Percentiles rank a stretch among this genome's conserved stretches.
Conservation (phyloP, 2,888 invertebrate genomes). For the Euplexia lucipara region DNA sequence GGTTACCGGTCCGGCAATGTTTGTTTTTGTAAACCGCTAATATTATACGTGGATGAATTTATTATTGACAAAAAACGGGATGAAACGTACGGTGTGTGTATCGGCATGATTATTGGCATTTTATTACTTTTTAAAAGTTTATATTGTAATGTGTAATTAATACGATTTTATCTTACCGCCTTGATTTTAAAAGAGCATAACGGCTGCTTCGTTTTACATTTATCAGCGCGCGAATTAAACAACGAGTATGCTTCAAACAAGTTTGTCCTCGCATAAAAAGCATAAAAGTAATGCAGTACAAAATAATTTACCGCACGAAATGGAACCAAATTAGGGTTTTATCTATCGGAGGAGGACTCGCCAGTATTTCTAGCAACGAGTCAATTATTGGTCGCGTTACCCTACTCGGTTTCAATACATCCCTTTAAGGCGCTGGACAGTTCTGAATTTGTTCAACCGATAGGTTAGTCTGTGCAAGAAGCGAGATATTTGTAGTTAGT, state of each 20-base stretch:
- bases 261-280: constrained; percentile 22
- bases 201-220: constrained; percentile 19
- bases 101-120: constrained; percentile 57
- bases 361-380: constrained; percentile 74
- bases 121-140: constrained; percentile 53
- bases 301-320: constrained; percentile 49
- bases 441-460: constrained; percentile 69
- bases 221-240: constrained; percentile 10
- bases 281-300: constrained; percentile 37
- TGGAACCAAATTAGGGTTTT: constrained; percentile 53
- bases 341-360: constrained; percentile 49
- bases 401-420: constrained; percentile 70
- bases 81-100: constrained; percentile 32
- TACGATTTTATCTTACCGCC: constrained; percentile 43
- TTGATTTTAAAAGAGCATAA: constrained; percentile 17
- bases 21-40: constrained; percentile 72
- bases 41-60: constrained; percentile 61
- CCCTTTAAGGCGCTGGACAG: constrained; percentile 65
- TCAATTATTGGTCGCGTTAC: constrained; percentile 77
- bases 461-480: constrained; percentile 66
- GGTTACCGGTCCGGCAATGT: constrained; percentile 67
- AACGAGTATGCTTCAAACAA: constrained; percentile 3
- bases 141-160: constrained; percentile 42
- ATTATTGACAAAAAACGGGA: constrained; percentile 59
- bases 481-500: constrained; percentile 63